Evolutionary conservation across 2,113 vertebrate species (phyloP).

Genomic region (Indri indri): DNA sequence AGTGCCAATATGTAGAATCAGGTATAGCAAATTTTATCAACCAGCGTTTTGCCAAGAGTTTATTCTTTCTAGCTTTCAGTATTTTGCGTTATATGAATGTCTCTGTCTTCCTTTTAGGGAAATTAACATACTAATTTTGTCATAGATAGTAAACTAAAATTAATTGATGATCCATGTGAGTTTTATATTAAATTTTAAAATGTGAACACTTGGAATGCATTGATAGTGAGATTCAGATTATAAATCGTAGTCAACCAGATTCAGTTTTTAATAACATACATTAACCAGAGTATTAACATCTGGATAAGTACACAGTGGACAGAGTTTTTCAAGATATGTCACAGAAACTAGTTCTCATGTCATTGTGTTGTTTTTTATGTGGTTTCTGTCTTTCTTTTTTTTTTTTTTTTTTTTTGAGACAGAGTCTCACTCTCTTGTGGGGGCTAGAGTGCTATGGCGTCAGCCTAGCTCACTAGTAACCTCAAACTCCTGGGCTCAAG

Average conservation of each 20-base stretch:
- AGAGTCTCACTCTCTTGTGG: too few species aligned
- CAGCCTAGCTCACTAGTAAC: too few species aligned
- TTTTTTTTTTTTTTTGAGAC: too few species aligned
- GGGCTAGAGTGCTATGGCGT: too few species aligned
- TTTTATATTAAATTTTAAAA: neutral
- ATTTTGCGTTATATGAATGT: neutral
- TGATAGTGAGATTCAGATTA: neutral
- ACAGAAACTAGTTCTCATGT: neutral
- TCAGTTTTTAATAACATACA: neutral
- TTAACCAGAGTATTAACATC: neutral
- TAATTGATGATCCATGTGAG: neutral
- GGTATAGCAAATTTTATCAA: neutral
- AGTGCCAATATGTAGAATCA: neutral
- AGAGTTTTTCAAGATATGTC: neutral
- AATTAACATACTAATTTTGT: neutral
- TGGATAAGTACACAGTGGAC: neutral
- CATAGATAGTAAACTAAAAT: neutral
- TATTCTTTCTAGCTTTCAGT: neutral
- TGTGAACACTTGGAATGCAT: neutral
- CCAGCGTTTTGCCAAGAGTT: neutral
- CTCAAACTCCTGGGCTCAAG: too few species aligned
- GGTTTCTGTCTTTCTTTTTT: too few species aligned
- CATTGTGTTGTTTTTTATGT: slow-evolving; percentile 32
- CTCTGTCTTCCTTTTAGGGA: neutral
- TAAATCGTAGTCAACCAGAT: neutral